Conservation (phyloP, 1,140 invertebrate species). For the Procambarus virginalis region DNA sequence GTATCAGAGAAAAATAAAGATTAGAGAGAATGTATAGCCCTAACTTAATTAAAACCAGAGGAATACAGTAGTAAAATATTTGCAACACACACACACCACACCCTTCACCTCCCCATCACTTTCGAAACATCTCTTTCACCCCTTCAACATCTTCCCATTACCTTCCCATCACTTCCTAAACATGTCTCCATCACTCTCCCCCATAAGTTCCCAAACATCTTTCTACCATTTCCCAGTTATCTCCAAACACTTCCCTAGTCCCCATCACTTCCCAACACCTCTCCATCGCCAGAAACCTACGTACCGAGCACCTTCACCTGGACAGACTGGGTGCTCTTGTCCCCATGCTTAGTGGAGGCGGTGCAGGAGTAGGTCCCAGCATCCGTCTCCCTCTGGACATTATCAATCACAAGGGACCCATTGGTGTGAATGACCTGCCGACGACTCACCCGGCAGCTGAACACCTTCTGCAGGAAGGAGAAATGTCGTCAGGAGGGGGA, state of each 20-base stretch:
- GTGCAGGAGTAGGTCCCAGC: constrained; percentile 77
- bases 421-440: constrained; percentile 79
- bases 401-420: constrained; percentile 82
- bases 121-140: too few relatives aligned
- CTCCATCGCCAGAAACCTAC: background rate
- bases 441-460: constrained; percentile 80
- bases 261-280: background rate
- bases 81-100: background rate
- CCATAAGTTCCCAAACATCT: background rate
- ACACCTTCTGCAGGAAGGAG: constrained; percentile 71
- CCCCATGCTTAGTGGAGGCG: constrained; percentile 73
- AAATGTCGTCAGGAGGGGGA: background rate
- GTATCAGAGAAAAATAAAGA: too few relatives aligned
- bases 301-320: constrained; percentile 91
- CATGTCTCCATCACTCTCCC: too few relatives aligned
- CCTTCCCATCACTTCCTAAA: too few relatives aligned
- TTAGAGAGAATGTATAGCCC: too few relatives aligned
- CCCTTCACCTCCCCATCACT: background rate
- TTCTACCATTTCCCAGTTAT: background rate
- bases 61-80: too few relatives aligned
- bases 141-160: too few relatives aligned
- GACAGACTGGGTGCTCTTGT: constrained; percentile 77
- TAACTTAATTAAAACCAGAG: too few relatives aligned
- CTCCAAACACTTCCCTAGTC: background rate
- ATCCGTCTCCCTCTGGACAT: constrained; percentile 77